Percentiles rank a stretch among this genome's conserved stretches.
These are phyloP conservation scores for Andrena flavipes DNA, from an alignment of 2,888 invertebrate species.

Conservation along the genomic window DNA sequence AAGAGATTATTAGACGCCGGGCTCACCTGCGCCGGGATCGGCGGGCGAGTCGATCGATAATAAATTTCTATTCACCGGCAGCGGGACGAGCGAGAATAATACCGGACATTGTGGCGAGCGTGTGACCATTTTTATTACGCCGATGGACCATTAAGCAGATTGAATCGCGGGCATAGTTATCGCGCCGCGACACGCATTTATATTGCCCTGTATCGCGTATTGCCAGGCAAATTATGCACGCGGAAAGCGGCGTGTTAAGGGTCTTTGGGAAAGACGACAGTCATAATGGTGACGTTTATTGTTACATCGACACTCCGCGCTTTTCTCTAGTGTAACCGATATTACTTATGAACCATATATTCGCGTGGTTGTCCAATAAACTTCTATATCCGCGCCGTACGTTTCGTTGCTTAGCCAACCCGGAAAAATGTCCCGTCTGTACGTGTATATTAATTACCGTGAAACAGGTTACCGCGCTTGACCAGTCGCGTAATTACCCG, in stretches of 20 bases:
- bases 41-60: neutral
- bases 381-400: constrained; percentile 12
- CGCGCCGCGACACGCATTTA: constrained; percentile 1
- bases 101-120: constrained; percentile 5
- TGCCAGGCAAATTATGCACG: constrained; percentile 7
- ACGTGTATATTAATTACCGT: constrained; percentile 47
- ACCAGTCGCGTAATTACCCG: constrained; percentile 46
- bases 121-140: constrained; percentile 26
- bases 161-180: neutral
- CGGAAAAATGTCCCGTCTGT: constrained; percentile 17
- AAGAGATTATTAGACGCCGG: constrained; percentile 30
- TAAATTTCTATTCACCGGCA: constrained; percentile 16
- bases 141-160: neutral
- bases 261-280: neutral
- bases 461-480: constrained; percentile 43
- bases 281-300: constrained; percentile 43
- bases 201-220: neutral
- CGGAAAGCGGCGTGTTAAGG: constrained; percentile 1
- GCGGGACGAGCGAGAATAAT: neutral
- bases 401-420: constrained; percentile 4
- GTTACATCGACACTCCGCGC: constrained; percentile 28
- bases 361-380: constrained; percentile 34
- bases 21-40: neutral
- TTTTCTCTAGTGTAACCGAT: constrained; percentile 15
- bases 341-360: constrained; percentile 42